phyloP scores from a whole-genome alignment of 2,113 vertebrate species.

The Dipodomys spectabilis region DNA sequence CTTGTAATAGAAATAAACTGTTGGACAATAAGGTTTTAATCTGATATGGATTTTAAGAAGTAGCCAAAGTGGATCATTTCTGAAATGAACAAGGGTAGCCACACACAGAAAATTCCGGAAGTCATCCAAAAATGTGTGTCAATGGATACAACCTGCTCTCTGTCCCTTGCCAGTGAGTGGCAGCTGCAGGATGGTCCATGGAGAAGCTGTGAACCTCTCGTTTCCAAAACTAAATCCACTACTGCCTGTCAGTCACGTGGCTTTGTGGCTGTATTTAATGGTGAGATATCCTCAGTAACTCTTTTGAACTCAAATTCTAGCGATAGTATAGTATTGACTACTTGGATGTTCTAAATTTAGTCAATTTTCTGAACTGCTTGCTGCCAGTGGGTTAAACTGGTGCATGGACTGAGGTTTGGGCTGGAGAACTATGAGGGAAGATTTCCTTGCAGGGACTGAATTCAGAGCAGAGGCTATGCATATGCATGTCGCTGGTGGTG shows the following conservation, averaged over 20 bases:
- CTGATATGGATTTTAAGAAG: conserved; percentile 41
- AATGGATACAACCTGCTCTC: conserved; percentile 58
- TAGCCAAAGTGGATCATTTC: conserved; percentile 69
- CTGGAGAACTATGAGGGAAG: conserved; percentile 16
- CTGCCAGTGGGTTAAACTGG: conserved; percentile 46
- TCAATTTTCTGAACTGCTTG: conserved; percentile 60
- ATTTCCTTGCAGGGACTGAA: not conserved
- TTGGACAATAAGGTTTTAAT: conserved; percentile 32
- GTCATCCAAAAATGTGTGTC: conserved; percentile 70
- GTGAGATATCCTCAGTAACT: conserved; percentile 21
- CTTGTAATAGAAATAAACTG: conserved; percentile 32
- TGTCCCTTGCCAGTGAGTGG: conserved; percentile 40
- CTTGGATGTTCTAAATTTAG: conserved; percentile 65
- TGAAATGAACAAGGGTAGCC: conserved; percentile 69
- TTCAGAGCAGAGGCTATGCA: not conserved
- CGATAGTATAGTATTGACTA: conserved; percentile 70
- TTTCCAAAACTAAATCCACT: conserved; percentile 76
- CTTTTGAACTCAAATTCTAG: conserved; percentile 41
- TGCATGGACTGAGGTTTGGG: not conserved
- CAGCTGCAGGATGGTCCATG: conserved; percentile 77
- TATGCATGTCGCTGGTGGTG: not conserved
- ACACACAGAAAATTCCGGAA: conserved; percentile 70
- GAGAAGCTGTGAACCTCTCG: conserved; percentile 50
- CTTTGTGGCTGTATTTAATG: conserved; percentile 51
- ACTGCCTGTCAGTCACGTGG: conserved; percentile 31